Base-by-base conservation (phyloP, 30 jellyfish, hydroid and myxozoan species). In the Haliclystus octoradiatus region DNA sequence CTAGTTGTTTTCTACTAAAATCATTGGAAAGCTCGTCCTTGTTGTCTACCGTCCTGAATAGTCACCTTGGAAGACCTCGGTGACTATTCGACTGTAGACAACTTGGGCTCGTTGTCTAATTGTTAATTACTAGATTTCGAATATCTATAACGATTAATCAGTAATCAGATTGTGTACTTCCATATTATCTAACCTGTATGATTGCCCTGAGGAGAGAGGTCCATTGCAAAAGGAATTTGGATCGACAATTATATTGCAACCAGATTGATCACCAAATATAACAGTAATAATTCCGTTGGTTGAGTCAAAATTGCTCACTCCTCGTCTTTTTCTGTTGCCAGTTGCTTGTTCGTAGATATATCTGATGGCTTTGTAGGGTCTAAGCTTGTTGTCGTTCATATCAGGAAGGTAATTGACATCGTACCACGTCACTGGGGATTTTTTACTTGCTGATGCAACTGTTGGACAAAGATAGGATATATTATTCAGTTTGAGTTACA, bases 101-200 rank as follows among this genome's bases (percentile, higher is more conserved):
- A n/a, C n/a, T n/a, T n/a, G n/a, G n/a, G n/a, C n/a, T n/a, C n/a
- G n/a, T n/a, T n/a, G n/a, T n/a, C n/a, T n/a, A n/a, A n/a, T n/a
- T n/a, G n/a, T n/a, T n/a, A n/a, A n/a, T n/a, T n/a, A n/a, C n/a
- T n/a, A n/a, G n/a, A n/a, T n/a, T n/a, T n/a, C n/a, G n/a, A n/a
- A n/a, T n/a, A n/a, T n/a, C n/a, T n/a, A n/a, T n/a, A n/a, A n/a
- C n/a, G n/a, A n/a, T n/a, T n/a, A n/a, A n/a, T n/a, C n/a, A n/a
- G n/a, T n/a, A n/a, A n/a, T n/a, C n/a, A n/a, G n/a, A n/a, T n/a
- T n/a, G n/a, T n/a, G n/a, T n/a, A n/a, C n/a, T n/a, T n/a, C n/a
- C n/a, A n/a, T n/a, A n/a, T n/a, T n/a, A n/a, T n/a, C 57, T 40
- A 5, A 40, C 57, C 57, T 40, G 57, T 40, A 40, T 40, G 57